Evolutionary conservation across 2,113 vertebrate species (phyloP).

Genomic region (Misgurnus mizolepis): DNA sequence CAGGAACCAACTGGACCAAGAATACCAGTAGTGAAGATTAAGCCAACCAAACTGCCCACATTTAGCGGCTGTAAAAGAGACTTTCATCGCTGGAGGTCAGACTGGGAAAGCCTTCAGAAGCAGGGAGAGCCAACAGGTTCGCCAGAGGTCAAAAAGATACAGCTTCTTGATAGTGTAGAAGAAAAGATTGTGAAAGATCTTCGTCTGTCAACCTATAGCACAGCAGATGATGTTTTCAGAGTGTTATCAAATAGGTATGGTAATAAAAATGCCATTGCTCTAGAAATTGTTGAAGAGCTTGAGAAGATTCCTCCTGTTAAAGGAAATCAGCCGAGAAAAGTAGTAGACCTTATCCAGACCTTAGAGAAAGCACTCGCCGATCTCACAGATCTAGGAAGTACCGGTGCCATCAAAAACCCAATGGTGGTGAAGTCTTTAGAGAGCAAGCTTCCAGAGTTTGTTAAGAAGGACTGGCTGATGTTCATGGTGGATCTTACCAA

Average conservation of each 20-base stretch:
- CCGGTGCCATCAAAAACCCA: too few relatives aligned
- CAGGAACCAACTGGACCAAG: neutral
- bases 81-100: constrained; percentile 11
- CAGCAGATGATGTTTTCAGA: neutral
- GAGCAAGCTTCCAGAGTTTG: too few relatives aligned
- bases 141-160: constrained; percentile 1
- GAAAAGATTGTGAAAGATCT: constrained; percentile 38
- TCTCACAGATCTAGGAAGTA: too few relatives aligned
- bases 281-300: too few relatives aligned
- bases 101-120: constrained; percentile 25
- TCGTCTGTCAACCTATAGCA: neutral
- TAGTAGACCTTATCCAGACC: too few relatives aligned
- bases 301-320: too few relatives aligned
- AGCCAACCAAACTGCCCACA: neutral
- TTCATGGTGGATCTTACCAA: too few relatives aligned
- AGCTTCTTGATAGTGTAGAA: constrained; percentile 44
- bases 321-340: too few relatives aligned
- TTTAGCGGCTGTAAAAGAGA: constrained; percentile 1
- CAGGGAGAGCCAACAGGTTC: constrained; percentile 12
- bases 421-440: too few relatives aligned
- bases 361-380: too few relatives aligned
- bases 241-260: neutral
- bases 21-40: neutral
- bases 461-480: too few relatives aligned
- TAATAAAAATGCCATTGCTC: too few relatives aligned